Evolutionary conservation across 2,888 invertebrate genomes (phyloP).

Genomic region (Sipunculus nudus): DNA sequence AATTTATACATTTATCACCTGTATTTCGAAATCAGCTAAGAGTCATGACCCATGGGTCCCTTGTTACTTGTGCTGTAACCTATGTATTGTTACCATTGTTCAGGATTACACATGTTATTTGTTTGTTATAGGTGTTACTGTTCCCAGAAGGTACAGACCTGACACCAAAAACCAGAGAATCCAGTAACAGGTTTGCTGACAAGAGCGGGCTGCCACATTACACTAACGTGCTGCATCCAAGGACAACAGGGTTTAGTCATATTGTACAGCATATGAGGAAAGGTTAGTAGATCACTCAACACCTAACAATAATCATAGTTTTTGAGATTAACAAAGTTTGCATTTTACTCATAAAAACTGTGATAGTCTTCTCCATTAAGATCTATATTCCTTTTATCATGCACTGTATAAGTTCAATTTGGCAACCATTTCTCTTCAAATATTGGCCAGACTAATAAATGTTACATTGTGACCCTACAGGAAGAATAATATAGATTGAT

Average conservation of each 20-base stretch:
- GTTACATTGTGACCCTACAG: too few relatives aligned
- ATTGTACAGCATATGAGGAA: slow-evolving; percentile 69
- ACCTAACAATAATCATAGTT: neutral
- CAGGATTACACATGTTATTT: too few relatives aligned
- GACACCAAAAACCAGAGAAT: slow-evolving; percentile 74
- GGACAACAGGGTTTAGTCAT: slow-evolving; percentile 79
- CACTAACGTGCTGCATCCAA: slow-evolving; percentile 84
- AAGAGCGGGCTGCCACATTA: slow-evolving; percentile 75
- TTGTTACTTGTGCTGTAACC: too few relatives aligned
- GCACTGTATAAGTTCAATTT: too few relatives aligned
- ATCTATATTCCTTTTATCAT: too few relatives aligned
- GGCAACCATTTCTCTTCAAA: too few relatives aligned
- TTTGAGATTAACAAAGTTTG: neutral
- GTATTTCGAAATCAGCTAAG: too few relatives aligned
- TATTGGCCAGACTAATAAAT: too few relatives aligned
- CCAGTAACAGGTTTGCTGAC: slow-evolving; percentile 78
- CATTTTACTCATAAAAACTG: neutral
- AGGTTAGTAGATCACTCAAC: slow-evolving; percentile 63
- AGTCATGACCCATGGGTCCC: too few relatives aligned
- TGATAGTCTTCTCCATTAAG: neutral
- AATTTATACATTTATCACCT: too few relatives aligned
- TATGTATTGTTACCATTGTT: too few relatives aligned
- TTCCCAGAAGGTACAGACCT: slow-evolving; percentile 91
- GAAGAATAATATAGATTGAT: too few relatives aligned
- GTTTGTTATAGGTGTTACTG: slow-evolving; percentile 74